Percentiles rank a stretch among this genome's conserved stretches.
phyloP scores from a whole-genome alignment of 1,140 invertebrate species.

The Pseudomyrmex concolor region DNA sequence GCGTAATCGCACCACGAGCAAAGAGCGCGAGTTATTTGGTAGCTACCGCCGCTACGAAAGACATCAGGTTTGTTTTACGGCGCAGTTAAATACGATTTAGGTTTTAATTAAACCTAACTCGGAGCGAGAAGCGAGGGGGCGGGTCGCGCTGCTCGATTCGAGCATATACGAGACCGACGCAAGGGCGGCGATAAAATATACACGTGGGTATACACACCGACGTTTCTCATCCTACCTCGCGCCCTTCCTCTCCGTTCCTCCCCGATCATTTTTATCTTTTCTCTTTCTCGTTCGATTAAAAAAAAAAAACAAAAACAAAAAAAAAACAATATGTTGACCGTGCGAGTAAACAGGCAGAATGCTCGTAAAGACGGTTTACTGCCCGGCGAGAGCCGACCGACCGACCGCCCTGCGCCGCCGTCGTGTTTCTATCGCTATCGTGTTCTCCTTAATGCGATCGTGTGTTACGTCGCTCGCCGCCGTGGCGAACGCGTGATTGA shows the following conservation, averaged over 20 bases:
- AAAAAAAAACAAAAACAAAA: neutral
- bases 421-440: slow-evolving; percentile 66
- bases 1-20: slow-evolving; percentile 44
- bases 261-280: slow-evolving; percentile 40
- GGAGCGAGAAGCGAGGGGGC: slow-evolving; percentile 68
- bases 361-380: slow-evolving; percentile 82
- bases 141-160: slow-evolving; percentile 56
- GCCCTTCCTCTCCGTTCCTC: slow-evolving; percentile 26
- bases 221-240: slow-evolving; percentile 43
- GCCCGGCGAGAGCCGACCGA: slow-evolving; percentile 62
- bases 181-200: slow-evolving; percentile 72
- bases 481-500: slow-evolving; percentile 77
- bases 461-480: slow-evolving; percentile 54
- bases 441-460: slow-evolving; percentile 65
- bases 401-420: slow-evolving; percentile 59
- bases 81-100: slow-evolving; percentile 80
- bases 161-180: slow-evolving; percentile 54
- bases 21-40: slow-evolving; percentile 66
- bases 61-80: slow-evolving; percentile 78
- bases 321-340: slow-evolving; percentile 9
- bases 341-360: slow-evolving; percentile 76
- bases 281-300: slow-evolving; percentile 62
- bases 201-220: slow-evolving; percentile 58
- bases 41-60: slow-evolving; percentile 72
- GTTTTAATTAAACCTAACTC: slow-evolving; percentile 79